Percentiles rank a stretch among this genome's conserved stretches.
phyloP scores from a whole-genome alignment of 2,888 invertebrate genomes.

The Melieria omissa region DNA sequence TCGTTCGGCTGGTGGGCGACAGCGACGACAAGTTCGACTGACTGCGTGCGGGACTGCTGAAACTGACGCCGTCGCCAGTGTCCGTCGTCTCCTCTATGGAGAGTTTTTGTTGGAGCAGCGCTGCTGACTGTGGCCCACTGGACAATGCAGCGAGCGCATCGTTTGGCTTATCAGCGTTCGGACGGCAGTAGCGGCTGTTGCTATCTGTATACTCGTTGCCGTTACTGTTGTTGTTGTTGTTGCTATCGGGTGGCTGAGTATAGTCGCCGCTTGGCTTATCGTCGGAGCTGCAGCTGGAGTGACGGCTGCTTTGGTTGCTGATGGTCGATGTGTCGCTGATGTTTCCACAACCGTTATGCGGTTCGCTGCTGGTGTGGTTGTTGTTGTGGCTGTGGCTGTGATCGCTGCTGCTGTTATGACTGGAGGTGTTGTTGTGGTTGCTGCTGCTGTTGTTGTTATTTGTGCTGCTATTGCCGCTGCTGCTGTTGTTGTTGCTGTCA shows the following conservation, averaged over 20 bases:
- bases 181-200: neutral
- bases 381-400: constrained; percentile 20
- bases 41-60: neutral
- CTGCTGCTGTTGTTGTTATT: constrained; percentile 43
- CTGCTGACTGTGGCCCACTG: too few species aligned
- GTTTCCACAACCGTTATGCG: constrained; percentile 30
- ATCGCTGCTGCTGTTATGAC: constrained; percentile 40
- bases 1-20: constrained; percentile 33
- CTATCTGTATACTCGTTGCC: neutral
- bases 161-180: too few species aligned
- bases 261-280: constrained; percentile 14
- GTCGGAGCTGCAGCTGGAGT: constrained; percentile 12
- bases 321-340: constrained; percentile 35
- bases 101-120: too few species aligned
- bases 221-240: constrained; percentile 13
- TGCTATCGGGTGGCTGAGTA: neutral
- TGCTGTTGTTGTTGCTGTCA: constrained; percentile 26
- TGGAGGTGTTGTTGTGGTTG: constrained; percentile 19
- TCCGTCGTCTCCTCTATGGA: too few species aligned
- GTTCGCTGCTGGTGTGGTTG: constrained; percentile 9
- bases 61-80: neutral
- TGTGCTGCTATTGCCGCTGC: constrained; percentile 38
- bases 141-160: too few species aligned
- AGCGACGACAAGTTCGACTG: constrained; percentile 17
- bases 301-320: constrained; percentile 49